Conservation (phyloP, 2,113 vertebrate species). For the Leiothrix lutea region DNA sequence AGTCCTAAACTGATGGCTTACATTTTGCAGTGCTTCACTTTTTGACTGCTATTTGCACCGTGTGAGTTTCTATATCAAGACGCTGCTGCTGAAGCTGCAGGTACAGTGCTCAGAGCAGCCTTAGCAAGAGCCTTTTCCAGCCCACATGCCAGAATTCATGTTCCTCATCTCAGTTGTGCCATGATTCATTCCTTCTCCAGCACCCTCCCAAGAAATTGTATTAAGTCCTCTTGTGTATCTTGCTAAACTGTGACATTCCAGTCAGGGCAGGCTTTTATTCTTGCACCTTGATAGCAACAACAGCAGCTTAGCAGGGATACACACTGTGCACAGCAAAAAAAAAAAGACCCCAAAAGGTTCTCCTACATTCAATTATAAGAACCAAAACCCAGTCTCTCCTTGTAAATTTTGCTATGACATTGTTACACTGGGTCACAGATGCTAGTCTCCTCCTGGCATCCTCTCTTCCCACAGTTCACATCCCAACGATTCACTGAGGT, state of each 20-base stretch:
- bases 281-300: background rate
- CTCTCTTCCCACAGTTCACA: background rate
- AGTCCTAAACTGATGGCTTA: background rate
- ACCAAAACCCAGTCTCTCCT: background rate
- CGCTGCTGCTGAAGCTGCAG: accelerated
- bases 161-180: background rate
- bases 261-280: background rate
- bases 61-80: background rate
- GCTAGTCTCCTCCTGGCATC: background rate
- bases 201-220: background rate
- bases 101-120: background rate
- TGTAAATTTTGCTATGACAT: background rate
- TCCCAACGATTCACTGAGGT: background rate
- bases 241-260: background rate
- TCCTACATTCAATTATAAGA: background rate
- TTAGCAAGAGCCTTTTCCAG: background rate
- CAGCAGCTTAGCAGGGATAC: background rate
- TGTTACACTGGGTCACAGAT: background rate
- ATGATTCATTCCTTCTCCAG: background rate
- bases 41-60: background rate
- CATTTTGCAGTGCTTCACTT: background rate
- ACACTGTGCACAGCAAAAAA: background rate
- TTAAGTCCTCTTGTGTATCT: background rate
- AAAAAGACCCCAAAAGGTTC: background rate
- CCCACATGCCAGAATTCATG: background rate